Evolutionary conservation across 2,888 invertebrate species (phyloP).

Genomic region (Corbicula japonica): DNA sequence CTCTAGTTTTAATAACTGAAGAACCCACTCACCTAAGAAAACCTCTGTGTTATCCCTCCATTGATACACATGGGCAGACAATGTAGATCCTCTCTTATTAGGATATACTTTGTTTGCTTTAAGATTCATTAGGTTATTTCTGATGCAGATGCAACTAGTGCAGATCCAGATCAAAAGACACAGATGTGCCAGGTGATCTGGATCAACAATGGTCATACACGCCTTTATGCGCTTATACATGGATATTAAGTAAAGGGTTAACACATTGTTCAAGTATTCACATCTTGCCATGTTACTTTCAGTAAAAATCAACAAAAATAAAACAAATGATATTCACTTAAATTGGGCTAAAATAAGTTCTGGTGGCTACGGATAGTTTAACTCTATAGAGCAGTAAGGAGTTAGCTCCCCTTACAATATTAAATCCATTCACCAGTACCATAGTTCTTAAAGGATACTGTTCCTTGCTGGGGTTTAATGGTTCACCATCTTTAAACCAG

Average conservation of each 20-base stretch:
- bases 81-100: too few species aligned
- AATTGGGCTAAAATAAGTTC: background rate
- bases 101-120: too few species aligned
- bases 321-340: background rate
- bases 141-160: too few species aligned
- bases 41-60: background rate
- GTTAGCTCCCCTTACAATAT: background rate
- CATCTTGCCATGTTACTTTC: background rate
- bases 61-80: background rate
- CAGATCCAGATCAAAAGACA: too few species aligned
- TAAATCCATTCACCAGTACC: background rate
- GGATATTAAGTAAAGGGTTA: too few species aligned
- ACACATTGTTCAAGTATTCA: too few species aligned
- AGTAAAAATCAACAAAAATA: background rate
- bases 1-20: background rate
- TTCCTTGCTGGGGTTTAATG: background rate
- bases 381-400: background rate
- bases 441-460: conserved; percentile 43
- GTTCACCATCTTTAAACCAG: conserved; percentile 46
- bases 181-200: too few species aligned
- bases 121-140: too few species aligned
- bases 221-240: too few species aligned
- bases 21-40: background rate
- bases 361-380: background rate
- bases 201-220: too few species aligned